Evolutionary conservation across 2,888 invertebrate genomes (phyloP), one percentile per base, ranked within the genome.

Genomic region (Polyploca ridens): DNA sequence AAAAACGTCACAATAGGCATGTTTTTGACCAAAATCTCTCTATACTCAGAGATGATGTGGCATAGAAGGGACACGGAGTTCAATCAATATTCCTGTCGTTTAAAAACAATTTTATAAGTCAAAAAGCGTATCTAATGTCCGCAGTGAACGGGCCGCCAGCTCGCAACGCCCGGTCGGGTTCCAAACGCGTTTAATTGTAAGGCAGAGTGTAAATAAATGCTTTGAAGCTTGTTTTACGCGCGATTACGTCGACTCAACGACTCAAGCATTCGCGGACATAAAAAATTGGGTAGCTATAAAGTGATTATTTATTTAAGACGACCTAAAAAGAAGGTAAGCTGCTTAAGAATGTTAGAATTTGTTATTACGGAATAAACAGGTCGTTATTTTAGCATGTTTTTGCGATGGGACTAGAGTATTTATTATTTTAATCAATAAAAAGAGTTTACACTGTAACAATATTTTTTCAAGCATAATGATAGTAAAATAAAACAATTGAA

Each of bases 141-240:
- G 54, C 8, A 19, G 19, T 19, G 13, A 3, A 41, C 41, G 41
- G 41, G 41, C 13, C 7, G 41, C 5, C 19, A 54, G 54, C 54
- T 54, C 7, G 19, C 54, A 54, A 16, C 54, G 54, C 54, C 19
- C 54, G 16, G 10, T 19, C 54, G 10, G 5, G 16, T 10, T 19
- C 54, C 54, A 10, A 16, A 54, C 16, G 54, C 19, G 33, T 49
- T 33, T 62, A 62, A 62, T 62, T 62, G 62, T 46, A 62, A 62
- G 19, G 4, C 46, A 41, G n/a, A 35, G 11, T 27, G 49, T 62
- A 49, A 62, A 62, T 62, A 62, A 62, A 62, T n/a, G 4, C 62
- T 62, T 62, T 62, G 62, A 62, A 27, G 62, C n/a, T 19, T 44
- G 62, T 62, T 62, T 44, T 62, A 61, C 62, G 62, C 62, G 19